phyloP scores from a whole-genome alignment of 1,140 invertebrate genomes.

The Drosophila bipectinata region DNA sequence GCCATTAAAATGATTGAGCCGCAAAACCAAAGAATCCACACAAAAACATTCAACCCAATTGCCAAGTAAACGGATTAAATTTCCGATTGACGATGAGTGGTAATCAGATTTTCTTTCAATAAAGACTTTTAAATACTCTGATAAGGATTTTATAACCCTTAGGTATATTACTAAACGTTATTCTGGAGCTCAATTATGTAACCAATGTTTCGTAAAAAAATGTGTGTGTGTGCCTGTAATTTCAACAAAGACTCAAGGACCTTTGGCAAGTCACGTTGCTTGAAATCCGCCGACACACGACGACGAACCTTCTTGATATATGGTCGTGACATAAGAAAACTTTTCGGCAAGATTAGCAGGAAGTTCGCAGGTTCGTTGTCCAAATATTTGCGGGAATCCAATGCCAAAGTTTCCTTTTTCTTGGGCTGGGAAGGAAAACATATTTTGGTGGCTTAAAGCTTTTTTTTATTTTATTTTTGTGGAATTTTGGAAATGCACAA shows the following conservation, averaged over 20 bases:
- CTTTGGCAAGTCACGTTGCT: conserved; percentile 46
- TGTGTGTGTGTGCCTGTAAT: background rate
- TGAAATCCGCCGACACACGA: conserved; percentile 22
- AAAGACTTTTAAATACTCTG: conserved; percentile 18
- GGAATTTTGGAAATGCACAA: conserved; percentile 11
- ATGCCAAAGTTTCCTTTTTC: background rate
- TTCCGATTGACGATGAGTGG: conserved; percentile 39
- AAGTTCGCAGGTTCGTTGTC: conserved; percentile 11
- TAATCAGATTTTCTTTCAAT: background rate
- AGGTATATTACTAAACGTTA: background rate
- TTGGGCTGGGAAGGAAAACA: conserved; percentile 5
- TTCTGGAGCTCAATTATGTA: conserved; percentile 23
- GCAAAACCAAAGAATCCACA: conserved; percentile 70
- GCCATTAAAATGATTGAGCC: conserved; percentile 76
- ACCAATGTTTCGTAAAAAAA: conserved; percentile 35
- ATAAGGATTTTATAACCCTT: background rate
- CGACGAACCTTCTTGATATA: conserved; percentile 10
- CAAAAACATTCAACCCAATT: conserved; percentile 49
- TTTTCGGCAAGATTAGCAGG: conserved; percentile 8
- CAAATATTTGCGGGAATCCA: conserved; percentile 43
- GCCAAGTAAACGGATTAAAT: conserved; percentile 73
- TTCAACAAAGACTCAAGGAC: conserved; percentile 34
- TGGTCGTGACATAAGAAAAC: conserved; percentile 27
- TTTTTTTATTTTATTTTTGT: background rate
- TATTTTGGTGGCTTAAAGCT: conserved; percentile 29